Evolutionary conservation across 2,888 invertebrate genomes (phyloP), one percentile per base, ranked within the genome.

Genomic region (Macropis europaea): DNA sequence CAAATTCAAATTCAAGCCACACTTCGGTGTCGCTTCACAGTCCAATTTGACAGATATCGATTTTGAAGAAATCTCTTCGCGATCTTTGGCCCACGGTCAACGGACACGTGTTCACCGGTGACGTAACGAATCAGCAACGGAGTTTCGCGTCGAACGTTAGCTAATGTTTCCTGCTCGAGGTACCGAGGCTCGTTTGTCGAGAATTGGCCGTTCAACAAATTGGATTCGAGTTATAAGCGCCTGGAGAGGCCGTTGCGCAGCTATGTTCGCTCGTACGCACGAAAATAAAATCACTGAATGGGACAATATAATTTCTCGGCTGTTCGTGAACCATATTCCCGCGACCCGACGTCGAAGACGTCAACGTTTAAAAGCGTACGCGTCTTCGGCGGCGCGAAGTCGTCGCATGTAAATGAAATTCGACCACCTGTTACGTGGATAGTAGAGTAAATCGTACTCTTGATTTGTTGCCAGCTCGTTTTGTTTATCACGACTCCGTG

Each of bases 351-450:
- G 9, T 13, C 6, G 7, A 24, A 43, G 11, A n/a, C 11, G 15
- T n/a, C 34, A 11, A 19, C 28, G 7, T 9, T 26, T 15, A 36
- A 57, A 38, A 3, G 2, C 7, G 2, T n/a, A 15, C 24, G 24
- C n/a, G n/a, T n/a, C n/a, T 26, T 17, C 4, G 26, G 5, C n/a
- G 13, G n/a, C 13, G 30, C 28, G 43, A 38, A 7, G 15, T 6
- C 17, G 26, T 47, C 52, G 26, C 5, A 7, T 6, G 19, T 2
- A 40, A 67, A 59, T 56, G 32, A 48, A 68, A 70, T 57, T 62
- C 63, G 56, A 75, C 74, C 71, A 77, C 78, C 60, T 77, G 78
- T 77, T 78, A 77, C 63, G 43, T 57, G n/a, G n/a, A n/a, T n/a
- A n/a, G n/a, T 61, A 4, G 19, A 34, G 36, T 30, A 50, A 61